phyloP scores from a whole-genome alignment of 2,113 vertebrate species.

The Leucopsar rothschildi region DNA sequence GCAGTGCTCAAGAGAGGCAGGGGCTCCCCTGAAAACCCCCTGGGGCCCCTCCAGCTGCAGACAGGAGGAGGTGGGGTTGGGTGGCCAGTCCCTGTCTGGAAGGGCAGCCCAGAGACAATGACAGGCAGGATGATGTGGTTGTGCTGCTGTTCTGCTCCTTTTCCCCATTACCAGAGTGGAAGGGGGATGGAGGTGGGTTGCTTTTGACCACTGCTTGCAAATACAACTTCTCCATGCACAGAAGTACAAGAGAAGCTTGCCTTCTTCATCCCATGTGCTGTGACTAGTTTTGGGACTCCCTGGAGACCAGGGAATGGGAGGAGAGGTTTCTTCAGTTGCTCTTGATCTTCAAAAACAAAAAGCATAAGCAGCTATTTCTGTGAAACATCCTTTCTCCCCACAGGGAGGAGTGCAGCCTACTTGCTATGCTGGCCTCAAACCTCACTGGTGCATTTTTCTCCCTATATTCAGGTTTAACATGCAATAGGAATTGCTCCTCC shows the following conservation, averaged over 20 bases:
- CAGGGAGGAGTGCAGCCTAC: background rate
- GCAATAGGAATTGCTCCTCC: constrained; percentile 13
- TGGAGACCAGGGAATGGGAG: constrained; percentile 33
- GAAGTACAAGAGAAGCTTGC: constrained; percentile 21
- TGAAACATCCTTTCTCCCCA: background rate
- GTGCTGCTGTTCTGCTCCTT: constrained; percentile 6
- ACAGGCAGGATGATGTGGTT: constrained; percentile 17
- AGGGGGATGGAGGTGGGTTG: background rate
- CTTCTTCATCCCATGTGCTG: constrained; percentile 45
- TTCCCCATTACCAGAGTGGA: background rate
- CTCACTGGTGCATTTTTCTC: background rate
- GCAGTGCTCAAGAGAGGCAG: constrained; percentile 46
- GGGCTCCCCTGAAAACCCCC: background rate
- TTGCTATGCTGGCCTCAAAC: background rate
- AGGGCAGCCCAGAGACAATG: constrained; percentile 46
- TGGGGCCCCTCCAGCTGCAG: background rate
- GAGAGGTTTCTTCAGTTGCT: constrained; percentile 21
- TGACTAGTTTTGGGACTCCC: constrained; percentile 1
- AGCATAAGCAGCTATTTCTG: background rate
- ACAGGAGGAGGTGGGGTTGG: background rate
- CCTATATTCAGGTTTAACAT: background rate
- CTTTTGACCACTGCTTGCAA: constrained; percentile 56
- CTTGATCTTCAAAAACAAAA: background rate
- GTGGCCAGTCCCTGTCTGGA: background rate
- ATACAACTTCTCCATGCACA: background rate